Percentiles rank a stretch among this genome's conserved stretches.
phyloP scores from a whole-genome alignment of 2,797 vertebrate species.

The Amazonetta brasiliensis region DNA sequence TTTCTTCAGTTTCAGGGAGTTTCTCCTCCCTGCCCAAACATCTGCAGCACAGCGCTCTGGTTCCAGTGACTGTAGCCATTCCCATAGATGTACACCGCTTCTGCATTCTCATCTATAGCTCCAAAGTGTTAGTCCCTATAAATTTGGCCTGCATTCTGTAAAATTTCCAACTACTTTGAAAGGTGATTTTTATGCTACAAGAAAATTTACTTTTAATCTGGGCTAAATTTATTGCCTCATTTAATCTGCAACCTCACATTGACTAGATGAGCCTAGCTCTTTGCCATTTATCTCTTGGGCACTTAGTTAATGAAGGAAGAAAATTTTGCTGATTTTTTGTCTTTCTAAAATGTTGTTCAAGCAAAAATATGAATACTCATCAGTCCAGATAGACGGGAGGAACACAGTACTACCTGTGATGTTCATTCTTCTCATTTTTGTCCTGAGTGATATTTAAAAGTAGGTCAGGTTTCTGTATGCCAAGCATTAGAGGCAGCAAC shows the following conservation, averaged over 20 bases:
- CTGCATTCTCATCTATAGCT: not conserved
- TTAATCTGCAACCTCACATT: not conserved
- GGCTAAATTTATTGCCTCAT: not conserved
- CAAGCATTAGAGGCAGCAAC: not conserved
- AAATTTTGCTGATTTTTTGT: slow-evolving; percentile 12
- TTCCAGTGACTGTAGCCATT: not conserved
- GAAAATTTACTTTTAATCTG: not conserved
- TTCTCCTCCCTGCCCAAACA: not conserved
- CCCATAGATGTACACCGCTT: not conserved
- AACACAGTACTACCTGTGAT: not conserved
- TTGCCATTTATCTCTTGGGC: slow-evolving; percentile 4
- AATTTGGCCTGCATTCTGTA: not conserved
- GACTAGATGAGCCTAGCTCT: not conserved
- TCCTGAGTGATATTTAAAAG: not conserved
- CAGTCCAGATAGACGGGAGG: not conserved
- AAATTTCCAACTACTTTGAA: not conserved
- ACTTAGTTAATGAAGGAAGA: slow-evolving; percentile 17
- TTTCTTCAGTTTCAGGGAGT: not conserved
- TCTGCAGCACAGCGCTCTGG: not conserved
- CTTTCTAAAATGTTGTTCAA: not conserved
- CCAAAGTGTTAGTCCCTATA: not conserved
- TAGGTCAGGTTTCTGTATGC: not conserved
- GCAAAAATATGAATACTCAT: not conserved
- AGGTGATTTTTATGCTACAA: not conserved
- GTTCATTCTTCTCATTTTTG: not conserved